Evolutionary conservation across 2,113 vertebrate genomes (phyloP), one percentile per base, ranked within the genome.

Genomic region (Atractosteus spatula): DNA sequence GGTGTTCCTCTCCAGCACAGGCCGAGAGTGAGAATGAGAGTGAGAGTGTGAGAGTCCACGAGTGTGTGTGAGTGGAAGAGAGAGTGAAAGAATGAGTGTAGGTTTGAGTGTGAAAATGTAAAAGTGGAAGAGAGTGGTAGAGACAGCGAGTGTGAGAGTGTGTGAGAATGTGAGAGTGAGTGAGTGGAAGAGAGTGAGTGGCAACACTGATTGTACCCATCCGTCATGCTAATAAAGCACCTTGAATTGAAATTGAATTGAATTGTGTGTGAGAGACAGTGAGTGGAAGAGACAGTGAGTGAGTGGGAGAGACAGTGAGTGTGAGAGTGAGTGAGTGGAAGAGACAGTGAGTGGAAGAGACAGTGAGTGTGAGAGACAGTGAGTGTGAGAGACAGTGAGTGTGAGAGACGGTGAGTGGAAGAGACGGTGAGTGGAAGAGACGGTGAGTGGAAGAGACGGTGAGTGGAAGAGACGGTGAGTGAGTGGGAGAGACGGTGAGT

Each of bases 361-460:
- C 29, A 29, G 29, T 29, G 29, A 29, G 29, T 29, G 29, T 29
- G 29, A 29, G 29, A 29, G n/a, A n/a, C n/a, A n/a, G 29, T 29
- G 29, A 29, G 29, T 29, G 29, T 8, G 41, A 41, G 11, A n/a
- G 8, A 29, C 42, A 54, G 66, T 59, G 55, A 41, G 64, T 68
- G 3, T n/a, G n/a, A n/a, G n/a, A n/a, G n/a, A n/a, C n/a, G 56
- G 41, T 17, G 66, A 14, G 55, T 43, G 78, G 44, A 63, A 13
- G 71, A 11, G 71, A 43, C 61, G 42, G 62, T 16, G 64, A 44
- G 43, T n/a, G n/a, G n/a, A n/a, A n/a, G n/a, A n/a, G n/a, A 64
- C 55, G 62, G 44, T 42, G 63, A 55, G 42, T 44, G 3, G 45
- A 55, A 55, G 68, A 13, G 62, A 62, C 8, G 10, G 65, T 16